Evolutionary conservation across 92 coral and sea anemone species (phyloP), one percentile per base, ranked within the genome.

Genomic region (Nematostella vectensis): DNA sequence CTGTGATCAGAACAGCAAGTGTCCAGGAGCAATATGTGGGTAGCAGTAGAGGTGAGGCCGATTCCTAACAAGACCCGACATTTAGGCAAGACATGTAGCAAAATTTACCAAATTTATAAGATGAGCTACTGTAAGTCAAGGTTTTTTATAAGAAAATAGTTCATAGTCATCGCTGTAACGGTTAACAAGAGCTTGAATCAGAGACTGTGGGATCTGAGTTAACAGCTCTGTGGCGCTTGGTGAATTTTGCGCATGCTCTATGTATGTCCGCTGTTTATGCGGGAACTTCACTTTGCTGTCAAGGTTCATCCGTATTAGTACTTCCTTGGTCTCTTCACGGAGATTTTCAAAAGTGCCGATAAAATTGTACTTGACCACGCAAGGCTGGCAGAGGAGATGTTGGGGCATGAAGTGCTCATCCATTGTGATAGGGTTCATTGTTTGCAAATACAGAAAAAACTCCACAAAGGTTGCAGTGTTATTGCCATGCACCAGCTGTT

Each of bases 321-420:
- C 83, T 29, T 61, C 49, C 26, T 62, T 13, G 9, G 94, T 72
- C 43, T 83, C 94, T 17, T 59, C 52, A 15, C 31, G 57, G 15
- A 83, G 75, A 31, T 76, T 60, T 11, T 83, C 94, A 60, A 83
- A 69, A 4, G 94, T 78, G 0, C 94, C 94, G 9, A 83, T 57
- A 55, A 79, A 83, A 48, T 83, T 70, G 29, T 83, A 83, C 0
- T 53, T 45, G 48, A 79, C 72, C 1, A 66, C 94, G 60, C 94
- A 83, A 4, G 94, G 94, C 47, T 74, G 87, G 45, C 87, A 83
- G 11, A 83, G 67, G 13, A 62, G 59, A 25, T 63, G 25, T 38
- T 57, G 61, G 11, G 94, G 83, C 79, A 70, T 75, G 86, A 86
- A 83, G 26, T 83, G 94, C 27, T 48, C 82, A 19, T 83, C 72